Base-by-base conservation (phyloP, 23 tunicate species). In the Ascidia mentula region DNA sequence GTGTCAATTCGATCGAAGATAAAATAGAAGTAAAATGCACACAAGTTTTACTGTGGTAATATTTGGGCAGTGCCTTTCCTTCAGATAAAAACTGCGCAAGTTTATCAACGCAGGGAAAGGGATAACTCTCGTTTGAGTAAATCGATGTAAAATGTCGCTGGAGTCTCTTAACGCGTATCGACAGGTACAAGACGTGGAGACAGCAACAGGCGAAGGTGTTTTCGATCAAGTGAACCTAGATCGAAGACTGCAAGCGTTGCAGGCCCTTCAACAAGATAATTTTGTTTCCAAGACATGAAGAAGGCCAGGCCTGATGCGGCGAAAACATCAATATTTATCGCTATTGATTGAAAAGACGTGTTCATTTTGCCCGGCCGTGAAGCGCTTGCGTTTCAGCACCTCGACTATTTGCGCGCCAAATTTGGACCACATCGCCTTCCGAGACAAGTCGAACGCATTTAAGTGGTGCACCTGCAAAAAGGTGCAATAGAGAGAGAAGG, bases 81-180 rank as follows among this genome's bases (percentile, higher is more conserved):
- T n/a, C n/a, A n/a, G n/a, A n/a, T n/a, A n/a, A n/a, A n/a, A n/a
- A n/a, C n/a, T n/a, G n/a, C n/a, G n/a, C n/a, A n/a, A n/a, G n/a
- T n/a, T n/a, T n/a, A n/a, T n/a, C n/a, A n/a, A n/a, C n/a, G 13
- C 22, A 20, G 65, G 65, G 65, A 53, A 28, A 26, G 13, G 65
- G 65, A 53, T 53, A 53, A 28, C 65, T 53, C 65, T 9, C 24
- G 13, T 3, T 53, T 53, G 12, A 53, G 13, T 53, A 53, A 53
- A 53, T 53, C 65, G 65, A 53, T 53, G 65, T 20, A 20, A 53
- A 53, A 53, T 53, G 65, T 53, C 65, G 24, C 65, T 20, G 65
- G 65, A 53, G 65, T 53, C 65, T 53, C 65, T 53, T 53, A 53
- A 53, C 65, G 65, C 65, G 13, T 53, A 53, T 53, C 65, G 65